Conservation (phyloP, 2,888 invertebrate species). For the Phortica okadai region DNA sequence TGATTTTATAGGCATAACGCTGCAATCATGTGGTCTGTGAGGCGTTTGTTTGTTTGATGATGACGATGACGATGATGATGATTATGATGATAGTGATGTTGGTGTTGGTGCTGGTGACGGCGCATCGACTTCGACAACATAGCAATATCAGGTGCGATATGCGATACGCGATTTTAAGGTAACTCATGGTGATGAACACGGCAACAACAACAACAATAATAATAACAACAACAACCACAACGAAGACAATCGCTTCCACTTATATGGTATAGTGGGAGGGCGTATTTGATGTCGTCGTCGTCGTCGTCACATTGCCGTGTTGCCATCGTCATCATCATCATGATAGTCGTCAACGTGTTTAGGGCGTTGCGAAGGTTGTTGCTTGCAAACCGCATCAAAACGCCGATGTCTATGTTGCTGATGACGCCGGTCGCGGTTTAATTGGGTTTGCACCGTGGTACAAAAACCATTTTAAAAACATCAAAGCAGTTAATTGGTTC, state of each 20-base stretch:
- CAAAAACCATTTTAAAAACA: background rate
- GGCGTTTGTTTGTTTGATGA: background rate
- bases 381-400: conserved; percentile 51
- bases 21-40: background rate
- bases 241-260: background rate
- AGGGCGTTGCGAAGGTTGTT: conserved; percentile 54
- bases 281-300: conserved; percentile 3
- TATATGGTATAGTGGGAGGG: conserved; percentile 4
- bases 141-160: conserved; percentile 69
- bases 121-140: background rate
- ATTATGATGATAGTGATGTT: conserved; percentile 40
- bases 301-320: background rate
- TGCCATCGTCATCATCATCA: conserved; percentile 6
- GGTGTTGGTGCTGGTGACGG: conserved; percentile 13
- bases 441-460: conserved; percentile 54
- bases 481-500: no score
- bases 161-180: conserved; percentile 66
- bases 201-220: conserved; percentile 2
- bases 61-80: conserved; percentile 22
- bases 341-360: conserved; percentile 4
- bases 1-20: conserved; percentile 19
- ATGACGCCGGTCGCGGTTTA: conserved; percentile 49
- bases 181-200: conserved; percentile 41
- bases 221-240: conserved; percentile 2
- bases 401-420: conserved; percentile 47